Conservation (phyloP, 1,140 invertebrate genomes). For the Eriosoma lanigerum region DNA sequence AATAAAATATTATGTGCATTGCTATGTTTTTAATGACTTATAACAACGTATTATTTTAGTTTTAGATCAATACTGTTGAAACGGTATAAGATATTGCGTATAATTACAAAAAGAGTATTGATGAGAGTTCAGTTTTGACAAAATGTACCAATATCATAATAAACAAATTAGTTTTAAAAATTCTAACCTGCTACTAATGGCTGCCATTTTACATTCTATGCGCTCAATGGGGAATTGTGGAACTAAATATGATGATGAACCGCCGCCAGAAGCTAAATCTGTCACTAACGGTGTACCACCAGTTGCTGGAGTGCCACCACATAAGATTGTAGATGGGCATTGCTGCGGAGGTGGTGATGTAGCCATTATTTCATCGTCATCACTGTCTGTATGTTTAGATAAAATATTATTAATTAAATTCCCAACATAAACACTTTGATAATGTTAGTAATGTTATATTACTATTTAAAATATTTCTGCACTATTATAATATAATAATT, state of each 20-base stretch:
- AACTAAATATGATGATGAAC: conserved; percentile 83
- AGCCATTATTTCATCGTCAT: conserved; percentile 35
- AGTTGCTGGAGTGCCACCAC: neutral
- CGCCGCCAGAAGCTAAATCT: neutral
- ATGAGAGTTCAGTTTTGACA: no score
- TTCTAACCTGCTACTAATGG: conserved; percentile 40
- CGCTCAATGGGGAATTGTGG: conserved; percentile 97
- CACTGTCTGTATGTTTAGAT: conserved; percentile 10
- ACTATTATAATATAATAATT: no score
- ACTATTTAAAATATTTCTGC: no score
- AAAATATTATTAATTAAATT: neutral
- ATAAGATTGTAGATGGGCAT: neutral
- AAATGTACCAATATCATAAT: neutral
- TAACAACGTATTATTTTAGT: no score
- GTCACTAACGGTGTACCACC: neutral
- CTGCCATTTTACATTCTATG: conserved; percentile 77
- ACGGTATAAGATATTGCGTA: no score
- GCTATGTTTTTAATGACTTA: no score
- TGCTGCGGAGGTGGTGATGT: conserved; percentile 31
- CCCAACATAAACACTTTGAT: neutral
- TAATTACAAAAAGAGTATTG: no score
- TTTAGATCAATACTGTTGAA: no score
- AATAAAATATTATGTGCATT: no score
- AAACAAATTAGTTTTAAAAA: neutral
- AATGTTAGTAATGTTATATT: no score